Evolutionary conservation across 2,113 vertebrate genomes (phyloP), one percentile per base, ranked within the genome.

Genomic region (Nothocercus julius): DNA sequence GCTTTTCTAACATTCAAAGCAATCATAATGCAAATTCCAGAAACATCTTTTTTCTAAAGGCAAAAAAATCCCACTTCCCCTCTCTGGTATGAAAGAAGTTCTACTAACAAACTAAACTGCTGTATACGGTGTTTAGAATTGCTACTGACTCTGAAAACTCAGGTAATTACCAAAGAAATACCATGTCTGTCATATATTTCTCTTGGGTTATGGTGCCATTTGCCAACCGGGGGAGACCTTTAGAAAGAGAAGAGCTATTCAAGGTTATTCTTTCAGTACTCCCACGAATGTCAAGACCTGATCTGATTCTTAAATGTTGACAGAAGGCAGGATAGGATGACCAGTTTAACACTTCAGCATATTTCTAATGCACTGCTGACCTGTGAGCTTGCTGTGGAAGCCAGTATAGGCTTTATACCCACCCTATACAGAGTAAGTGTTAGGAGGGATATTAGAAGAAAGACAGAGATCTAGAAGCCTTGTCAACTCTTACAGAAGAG

Each of bases 281-380:
- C 66, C 80, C 66, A 95, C 69, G 64, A 73, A 96, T 90, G 85
- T 93, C 90, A 96, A 88, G 87, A 90, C 80, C 88, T 36, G 38
- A 90, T 72, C 34, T 91, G 64, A 49, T 95, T 88, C 92, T 82
- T 90, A 92, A 94, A 84, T 90, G 82, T 82, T 96, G 95, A 93
- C 94, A 94, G 92, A 91, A 96, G 85, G 73, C 68, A 90, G 15
- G 63, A 75, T 72, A 90, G 76, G 92, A 49, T 49, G 49, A 64
- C 80, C 77, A 84, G 69, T 76, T 95, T 95, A 94, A 72, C 88
- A 91, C 74, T 81, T 96, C 72, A 93, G 73, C 77, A 90, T 69
- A 84, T 84, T 93, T 91, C 75, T 9, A 87, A 76, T 47, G 47
- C 34, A 54, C 62, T 91, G 93, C 40, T 94, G 73, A 89, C 69